Evolutionary conservation across 2,113 vertebrate genomes (phyloP), one percentile per base, ranked within the genome.

Genomic region (Galeopterus variegatus): DNA sequence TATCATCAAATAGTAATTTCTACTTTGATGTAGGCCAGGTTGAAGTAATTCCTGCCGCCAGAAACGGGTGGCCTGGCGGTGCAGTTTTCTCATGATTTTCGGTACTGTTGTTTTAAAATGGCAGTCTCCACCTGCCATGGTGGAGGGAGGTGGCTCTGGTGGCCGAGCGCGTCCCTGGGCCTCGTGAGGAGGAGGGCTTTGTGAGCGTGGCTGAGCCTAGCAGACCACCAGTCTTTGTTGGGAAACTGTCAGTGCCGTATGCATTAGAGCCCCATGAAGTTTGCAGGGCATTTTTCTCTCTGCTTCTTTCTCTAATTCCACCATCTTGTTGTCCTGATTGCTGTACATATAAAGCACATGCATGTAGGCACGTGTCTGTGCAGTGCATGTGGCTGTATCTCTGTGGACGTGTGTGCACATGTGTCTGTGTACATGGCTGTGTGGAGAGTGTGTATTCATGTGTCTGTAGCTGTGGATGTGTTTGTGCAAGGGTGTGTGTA

Each of bases 21-120:
- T 14, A 11, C 36, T 50, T 50, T 4, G 14, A 17, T 52, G 24
- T 13, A 58, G 56, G 52, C 50, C 69, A 50, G 4, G 21, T 0
- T 31, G 33, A 52, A 36, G 36, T 1, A 11, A 10, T 69, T 31
- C n/a, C 60, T 45, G 8, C 10, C 3, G 14, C 73, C 58, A 13
- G 0, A 1, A 17, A 3, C 0, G 11, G 19, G 5, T 0, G 13
- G 45, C 17, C 0, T 3, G 0, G 6, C 18, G 1, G n/a, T 3
- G 0, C 3, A 6, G n/a, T 2, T 8, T 48, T 33, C 31, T 69
- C 5, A 8, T 41, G 41, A 4, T 12, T 21, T 6, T 24, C 3
- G 1, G 12, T 11, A 1, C 3, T 3, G 3, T 50, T n/a, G 9
- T 11, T n/a, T 17, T 13, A 6, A 41, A 36, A 18, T 0, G 15